Conservation (phyloP, 2,113 vertebrate species). For the Boulengeromyrus knoepffleri region DNA sequence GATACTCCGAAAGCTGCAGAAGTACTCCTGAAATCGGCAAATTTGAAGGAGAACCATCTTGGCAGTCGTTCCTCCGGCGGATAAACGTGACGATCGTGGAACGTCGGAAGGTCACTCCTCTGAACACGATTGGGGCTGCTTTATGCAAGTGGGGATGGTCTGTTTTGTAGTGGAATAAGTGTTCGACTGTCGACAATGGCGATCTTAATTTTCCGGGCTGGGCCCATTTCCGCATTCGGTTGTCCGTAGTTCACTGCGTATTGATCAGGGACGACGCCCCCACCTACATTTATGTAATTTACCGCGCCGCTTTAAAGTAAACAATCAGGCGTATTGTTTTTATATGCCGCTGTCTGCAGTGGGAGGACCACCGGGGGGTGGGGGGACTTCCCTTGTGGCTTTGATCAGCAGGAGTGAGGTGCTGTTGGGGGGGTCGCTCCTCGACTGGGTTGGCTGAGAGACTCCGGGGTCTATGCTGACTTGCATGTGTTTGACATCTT, state of each 20-base stretch:
- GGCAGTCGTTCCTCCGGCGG: not conserved
- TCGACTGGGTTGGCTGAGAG: not conserved
- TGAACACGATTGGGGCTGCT: not conserved
- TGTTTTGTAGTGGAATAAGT: not conserved
- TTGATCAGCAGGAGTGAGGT: constrained; percentile 31
- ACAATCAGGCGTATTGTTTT: constrained; percentile 37
- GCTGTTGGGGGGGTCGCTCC: constrained; percentile 19
- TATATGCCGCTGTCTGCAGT: constrained; percentile 13
- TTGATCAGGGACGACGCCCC: not conserved
- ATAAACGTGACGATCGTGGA: not conserved
- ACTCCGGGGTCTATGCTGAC: constrained; percentile 23
- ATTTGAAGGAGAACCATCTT: not conserved
- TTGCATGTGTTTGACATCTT: constrained; percentile 43
- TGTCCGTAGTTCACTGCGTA: too few species aligned
- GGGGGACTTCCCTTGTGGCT: constrained; percentile 16
- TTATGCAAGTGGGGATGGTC: not conserved
- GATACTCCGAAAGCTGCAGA: constrained; percentile 24
- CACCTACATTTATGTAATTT: constrained; percentile 13
- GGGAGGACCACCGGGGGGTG: not conserved
- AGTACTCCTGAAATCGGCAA: not conserved
- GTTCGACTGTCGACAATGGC: not conserved
- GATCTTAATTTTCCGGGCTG: not conserved
- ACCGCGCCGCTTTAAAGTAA: constrained; percentile 30
- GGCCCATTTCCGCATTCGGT: not conserved
- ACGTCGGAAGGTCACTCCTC: not conserved